Evolutionary conservation across 2,797 vertebrate genomes (phyloP).

Genomic region (Peromyscus aztecus): DNA sequence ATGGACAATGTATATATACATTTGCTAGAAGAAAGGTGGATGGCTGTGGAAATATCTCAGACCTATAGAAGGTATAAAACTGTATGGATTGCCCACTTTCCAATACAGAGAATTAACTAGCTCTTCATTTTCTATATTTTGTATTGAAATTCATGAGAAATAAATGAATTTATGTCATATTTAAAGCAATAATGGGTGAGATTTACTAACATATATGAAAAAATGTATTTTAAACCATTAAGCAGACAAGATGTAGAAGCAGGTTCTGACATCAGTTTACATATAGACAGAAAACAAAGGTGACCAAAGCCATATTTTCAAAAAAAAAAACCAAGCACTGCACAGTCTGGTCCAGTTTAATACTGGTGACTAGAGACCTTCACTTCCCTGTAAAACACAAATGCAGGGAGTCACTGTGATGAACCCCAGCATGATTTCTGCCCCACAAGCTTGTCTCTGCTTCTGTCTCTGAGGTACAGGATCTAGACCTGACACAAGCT

Average conservation of each 20-base stretch:
- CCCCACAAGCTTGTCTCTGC: neutral
- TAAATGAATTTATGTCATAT: neutral
- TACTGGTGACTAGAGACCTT: rapidly evolving
- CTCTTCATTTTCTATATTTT: neutral
- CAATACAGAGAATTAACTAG: neutral
- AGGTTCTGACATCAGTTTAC: neutral
- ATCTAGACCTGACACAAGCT: neutral
- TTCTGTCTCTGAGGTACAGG: neutral
- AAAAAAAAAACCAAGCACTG: neutral
- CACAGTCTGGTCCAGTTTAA: neutral
- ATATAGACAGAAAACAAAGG: neutral
- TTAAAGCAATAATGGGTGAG: neutral
- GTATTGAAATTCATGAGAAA: neutral
- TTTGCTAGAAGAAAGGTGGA: neutral
- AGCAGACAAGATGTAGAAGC: neutral
- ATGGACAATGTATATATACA: neutral
- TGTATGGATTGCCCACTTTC: neutral
- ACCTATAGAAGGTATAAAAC: neutral
- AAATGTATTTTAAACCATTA: neutral
- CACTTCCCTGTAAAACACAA: neutral
- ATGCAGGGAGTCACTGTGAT: neutral
- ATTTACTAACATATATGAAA: neutral
- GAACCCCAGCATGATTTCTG: neutral
- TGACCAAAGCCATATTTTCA: neutral
- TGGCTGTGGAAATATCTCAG: neutral